Conservation (phyloP, 30 jellyfish, hydroid and myxozoan genomes). For the Nemopilema nomurai region DNA sequence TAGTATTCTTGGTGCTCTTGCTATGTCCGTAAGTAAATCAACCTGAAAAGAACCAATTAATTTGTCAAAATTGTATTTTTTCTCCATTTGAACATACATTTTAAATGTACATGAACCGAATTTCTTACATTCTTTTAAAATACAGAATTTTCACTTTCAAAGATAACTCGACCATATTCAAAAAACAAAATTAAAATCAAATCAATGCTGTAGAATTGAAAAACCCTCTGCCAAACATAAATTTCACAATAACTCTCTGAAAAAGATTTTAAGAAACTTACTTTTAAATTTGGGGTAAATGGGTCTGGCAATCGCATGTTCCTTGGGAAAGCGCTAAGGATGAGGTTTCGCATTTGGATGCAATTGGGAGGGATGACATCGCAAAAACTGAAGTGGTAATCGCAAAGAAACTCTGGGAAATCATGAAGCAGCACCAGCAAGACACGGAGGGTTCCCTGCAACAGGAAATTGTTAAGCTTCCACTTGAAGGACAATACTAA, state of each 20-base stretch:
- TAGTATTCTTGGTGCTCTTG: slow-evolving; percentile 92
- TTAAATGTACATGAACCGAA: too few species aligned
- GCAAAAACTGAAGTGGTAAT: slow-evolving; percentile 95
- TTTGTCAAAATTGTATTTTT: too few species aligned
- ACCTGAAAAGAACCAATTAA: slow-evolving; percentile 72
- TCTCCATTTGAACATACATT: too few species aligned
- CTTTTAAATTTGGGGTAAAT: slow-evolving; percentile 95
- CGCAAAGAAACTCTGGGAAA: slow-evolving; percentile 97
- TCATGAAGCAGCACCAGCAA: slow-evolving; percentile 91
- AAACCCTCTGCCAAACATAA: too few species aligned
- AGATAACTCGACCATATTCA: too few species aligned
- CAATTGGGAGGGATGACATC: slow-evolving; percentile 98
- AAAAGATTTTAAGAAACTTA: slow-evolving; percentile 2
- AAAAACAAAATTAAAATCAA: too few species aligned
- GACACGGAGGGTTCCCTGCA: slow-evolving; percentile 97
- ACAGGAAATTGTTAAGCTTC: too few species aligned
- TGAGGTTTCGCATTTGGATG: slow-evolving; percentile 95
- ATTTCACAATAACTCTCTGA: too few species aligned
- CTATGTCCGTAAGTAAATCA: slow-evolving; percentile 87
- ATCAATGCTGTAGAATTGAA: too few species aligned
- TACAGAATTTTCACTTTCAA: too few species aligned
- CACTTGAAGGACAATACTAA: too few species aligned
- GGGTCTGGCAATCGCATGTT: slow-evolving; percentile 98
- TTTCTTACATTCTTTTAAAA: too few species aligned
- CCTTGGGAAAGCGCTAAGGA: slow-evolving; percentile 99